Evolutionary conservation across 1,140 invertebrate species (phyloP).

Genomic region (Micrasema minimum): DNA sequence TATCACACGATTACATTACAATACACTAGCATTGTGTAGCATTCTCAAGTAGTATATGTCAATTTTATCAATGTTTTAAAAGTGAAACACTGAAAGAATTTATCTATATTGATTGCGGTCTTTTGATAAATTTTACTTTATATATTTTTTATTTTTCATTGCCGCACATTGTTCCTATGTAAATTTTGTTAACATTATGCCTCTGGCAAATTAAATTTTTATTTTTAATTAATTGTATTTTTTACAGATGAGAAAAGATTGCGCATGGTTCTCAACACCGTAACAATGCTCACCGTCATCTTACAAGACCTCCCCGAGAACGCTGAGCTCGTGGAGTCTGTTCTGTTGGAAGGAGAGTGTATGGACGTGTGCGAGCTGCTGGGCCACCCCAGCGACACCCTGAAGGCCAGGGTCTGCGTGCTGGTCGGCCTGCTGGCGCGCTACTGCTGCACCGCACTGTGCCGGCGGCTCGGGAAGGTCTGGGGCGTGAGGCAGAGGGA

Average conservation of each 20-base stretch:
- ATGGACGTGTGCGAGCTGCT: slow-evolving; percentile 72
- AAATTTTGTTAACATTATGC: no score
- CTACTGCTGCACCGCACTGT: slow-evolving; percentile 73
- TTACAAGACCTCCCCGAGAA: slow-evolving; percentile 79
- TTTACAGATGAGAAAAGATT: slow-evolving; percentile 71
- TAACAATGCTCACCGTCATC: slow-evolving; percentile 80
- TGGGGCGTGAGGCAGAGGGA: slow-evolving; percentile 63
- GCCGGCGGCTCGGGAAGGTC: slow-evolving; percentile 68
- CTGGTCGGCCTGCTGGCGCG: slow-evolving; percentile 74
- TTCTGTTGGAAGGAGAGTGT: slow-evolving; percentile 68
- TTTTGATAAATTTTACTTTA: no score
- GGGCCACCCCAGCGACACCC: slow-evolving; percentile 69
- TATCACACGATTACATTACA: no score
- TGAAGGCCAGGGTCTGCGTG: slow-evolving; percentile 74
- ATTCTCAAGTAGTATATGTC: no score
- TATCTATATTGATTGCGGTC: no score
- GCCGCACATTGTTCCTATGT: no score
- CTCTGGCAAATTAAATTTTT: no score
- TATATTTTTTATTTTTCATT: no score
- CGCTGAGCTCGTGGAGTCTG: slow-evolving; percentile 77
- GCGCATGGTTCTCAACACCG: slow-evolving; percentile 72
- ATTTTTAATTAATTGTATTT: slow-evolving; percentile 44
- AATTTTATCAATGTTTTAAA: no score
- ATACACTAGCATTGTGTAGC: no score
- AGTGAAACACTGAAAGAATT: no score